Percentiles rank a stretch among this genome's conserved stretches.
These are phyloP conservation scores for Coremacera marginata DNA, from an alignment of 2,888 invertebrate species.

Conservation along the genomic window DNA sequence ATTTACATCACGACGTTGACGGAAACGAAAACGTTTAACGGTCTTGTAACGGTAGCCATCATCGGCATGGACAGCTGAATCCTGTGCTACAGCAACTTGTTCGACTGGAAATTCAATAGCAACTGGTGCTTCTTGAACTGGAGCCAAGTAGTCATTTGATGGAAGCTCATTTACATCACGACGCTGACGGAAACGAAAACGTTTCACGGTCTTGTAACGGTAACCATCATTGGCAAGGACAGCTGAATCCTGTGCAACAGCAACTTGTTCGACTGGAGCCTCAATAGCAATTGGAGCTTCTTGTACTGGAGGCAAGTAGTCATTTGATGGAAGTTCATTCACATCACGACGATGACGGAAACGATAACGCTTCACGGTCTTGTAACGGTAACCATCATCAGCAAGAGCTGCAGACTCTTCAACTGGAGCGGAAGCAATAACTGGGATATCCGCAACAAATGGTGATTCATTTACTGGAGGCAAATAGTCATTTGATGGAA, in stretches of 20 bases:
- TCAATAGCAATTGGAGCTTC: conserved; percentile 40
- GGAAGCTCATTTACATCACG: conserved; percentile 47
- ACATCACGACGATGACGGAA: conserved; percentile 49
- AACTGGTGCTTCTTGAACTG: conserved; percentile 39
- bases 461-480: conserved; percentile 45
- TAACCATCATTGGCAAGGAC: conserved; percentile 48
- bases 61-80: conserved; percentile 36
- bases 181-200: conserved; percentile 44
- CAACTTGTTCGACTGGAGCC: conserved; percentile 28
- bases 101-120: conserved; percentile 32
- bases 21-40: conserved; percentile 39
- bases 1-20: conserved; percentile 47
- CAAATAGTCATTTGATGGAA: conserved; percentile 49
- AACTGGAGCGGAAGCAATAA: conserved; percentile 22
- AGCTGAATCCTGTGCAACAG: conserved; percentile 34
- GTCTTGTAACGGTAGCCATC: conserved; percentile 45
- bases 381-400: conserved; percentile 48
- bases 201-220: conserved; percentile 45
- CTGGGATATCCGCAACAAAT: conserved; percentile 40
- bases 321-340: conserved; percentile 43
- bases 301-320: conserved; percentile 43
- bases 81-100: conserved; percentile 34
- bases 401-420: conserved; percentile 42
- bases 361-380: conserved; percentile 45
- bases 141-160: conserved; percentile 42